These are phyloP conservation scores for Selenia dentaria DNA, from an alignment of 2,888 invertebrate species.

Conservation along the genomic window DNA sequence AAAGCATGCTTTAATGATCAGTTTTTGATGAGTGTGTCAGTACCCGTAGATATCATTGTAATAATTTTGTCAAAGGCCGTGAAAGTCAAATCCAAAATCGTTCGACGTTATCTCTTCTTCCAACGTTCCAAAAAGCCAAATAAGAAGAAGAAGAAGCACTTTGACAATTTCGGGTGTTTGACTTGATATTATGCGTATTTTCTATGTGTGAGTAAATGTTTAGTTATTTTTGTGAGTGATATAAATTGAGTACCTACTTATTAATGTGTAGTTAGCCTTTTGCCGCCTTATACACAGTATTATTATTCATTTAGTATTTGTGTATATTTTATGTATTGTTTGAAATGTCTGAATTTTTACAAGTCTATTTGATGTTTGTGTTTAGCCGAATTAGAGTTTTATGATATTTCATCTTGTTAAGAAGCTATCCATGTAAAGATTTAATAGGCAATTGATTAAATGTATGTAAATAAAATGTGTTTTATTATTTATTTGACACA, in stretches of 20 bases:
- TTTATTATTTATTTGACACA: too few species aligned
- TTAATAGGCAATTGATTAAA: slow-evolving; percentile 64
- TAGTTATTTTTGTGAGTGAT: neutral
- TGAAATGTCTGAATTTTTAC: slow-evolving; percentile 25
- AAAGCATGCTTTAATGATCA: too few species aligned
- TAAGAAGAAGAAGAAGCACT: too few species aligned
- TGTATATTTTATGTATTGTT: slow-evolving; percentile 10
- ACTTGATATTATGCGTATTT: too few species aligned
- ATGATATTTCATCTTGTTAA: slow-evolving; percentile 51
- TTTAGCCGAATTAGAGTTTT: slow-evolving; percentile 37
- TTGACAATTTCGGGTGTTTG: too few species aligned
- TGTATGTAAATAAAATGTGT: slow-evolving; percentile 66
- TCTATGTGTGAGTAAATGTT: slow-evolving; percentile 1
- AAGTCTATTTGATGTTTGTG: slow-evolving; percentile 29
- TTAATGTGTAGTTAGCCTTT: slow-evolving; percentile 6
- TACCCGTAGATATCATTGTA: too few species aligned
- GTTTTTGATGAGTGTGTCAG: too few species aligned
- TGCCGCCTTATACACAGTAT: slow-evolving; percentile 14
- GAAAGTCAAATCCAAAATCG: too few species aligned
- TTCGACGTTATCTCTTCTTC: too few species aligned
- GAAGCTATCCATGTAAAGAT: slow-evolving; percentile 60
- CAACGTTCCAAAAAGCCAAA: too few species aligned
- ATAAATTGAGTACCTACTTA: too few species aligned
- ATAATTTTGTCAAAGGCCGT: too few species aligned
- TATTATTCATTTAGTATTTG: slow-evolving; percentile 5